Evolutionary conservation across 1,140 invertebrate genomes (phyloP), one percentile per base, ranked within the genome.

Genomic region (Brachionus rubens): DNA sequence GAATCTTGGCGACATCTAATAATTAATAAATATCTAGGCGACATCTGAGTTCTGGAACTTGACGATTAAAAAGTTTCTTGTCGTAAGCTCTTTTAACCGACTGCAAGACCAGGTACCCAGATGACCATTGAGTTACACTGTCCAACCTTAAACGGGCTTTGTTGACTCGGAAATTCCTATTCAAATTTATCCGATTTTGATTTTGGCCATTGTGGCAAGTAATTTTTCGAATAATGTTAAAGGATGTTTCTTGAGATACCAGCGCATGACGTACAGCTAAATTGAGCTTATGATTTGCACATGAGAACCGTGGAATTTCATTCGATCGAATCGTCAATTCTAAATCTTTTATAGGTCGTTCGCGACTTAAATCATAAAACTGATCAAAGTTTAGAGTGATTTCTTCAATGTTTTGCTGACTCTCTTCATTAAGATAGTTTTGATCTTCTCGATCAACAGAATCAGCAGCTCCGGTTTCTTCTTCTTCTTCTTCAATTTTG

Each of bases 111-210:
- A 56, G 28, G 30, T 40, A 59, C 16, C 7, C 30, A 26, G 30
- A 59, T 40, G 54, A 59, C 54, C 54, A 59, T 59, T 28, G 28
- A 16, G 30, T 59, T 30, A 59, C n/a, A 59, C 33, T 59, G 33
- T 59, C 54, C 33, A 59, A 59, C 33, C 54, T 40, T 40, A 59
- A 36, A 33, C 54, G 54, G 33, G 54, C 54, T 9, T 59, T 59
- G 33, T 59, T 59, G 26, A 30, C n/a, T 56, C 52, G 24, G n/a
- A 56, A 56, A 30, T 56, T 56, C 30, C 52, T 56, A 28, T 56
- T 56, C 30, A 56, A 56, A 30, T 56, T 56, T 14, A 56, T 56
- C n/a, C 52, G n/a, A 30, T 28, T 30, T 33, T n/a, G n/a, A 33
- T 30, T n/a, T 0, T 59, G 54, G 54, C 28, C 33, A n/a, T 59